Evolutionary conservation across 2,113 vertebrate genomes (phyloP).

Genomic region (Engystomops pustulosus): DNA sequence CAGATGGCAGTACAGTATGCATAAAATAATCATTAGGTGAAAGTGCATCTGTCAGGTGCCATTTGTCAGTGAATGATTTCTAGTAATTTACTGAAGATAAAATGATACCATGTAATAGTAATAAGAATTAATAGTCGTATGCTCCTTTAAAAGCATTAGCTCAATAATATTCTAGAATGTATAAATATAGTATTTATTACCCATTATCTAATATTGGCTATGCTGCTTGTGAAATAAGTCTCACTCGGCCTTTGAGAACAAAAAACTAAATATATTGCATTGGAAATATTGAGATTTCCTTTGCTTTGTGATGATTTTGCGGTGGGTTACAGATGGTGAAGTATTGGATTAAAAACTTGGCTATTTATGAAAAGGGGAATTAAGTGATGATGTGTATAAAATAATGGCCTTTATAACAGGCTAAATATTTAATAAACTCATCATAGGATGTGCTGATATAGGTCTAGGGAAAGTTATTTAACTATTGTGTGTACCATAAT

Average conservation of each 20-base stretch:
- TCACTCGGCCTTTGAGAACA: neutral
- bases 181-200: neutral
- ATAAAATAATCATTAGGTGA: slow-evolving; percentile 9
- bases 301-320: neutral
- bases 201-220: neutral
- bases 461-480: slow-evolving; percentile 1
- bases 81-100: neutral
- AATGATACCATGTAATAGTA: neutral
- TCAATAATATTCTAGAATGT: neutral
- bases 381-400: slow-evolving; percentile 14
- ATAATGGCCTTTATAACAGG: neutral
- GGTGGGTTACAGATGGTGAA: neutral
- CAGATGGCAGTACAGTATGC: slow-evolving; percentile 19
- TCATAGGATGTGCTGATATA: slow-evolving; percentile 2
- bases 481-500: neutral
- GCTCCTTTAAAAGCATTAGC: neutral
- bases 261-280: neutral
- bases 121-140: neutral
- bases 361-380: neutral
- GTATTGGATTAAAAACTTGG: neutral
- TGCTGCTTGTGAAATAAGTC: neutral
- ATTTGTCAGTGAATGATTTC: slow-evolving; percentile 9
- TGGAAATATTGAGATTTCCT: neutral
- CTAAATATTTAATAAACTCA: slow-evolving; percentile 41
- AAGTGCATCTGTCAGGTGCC: slow-evolving; percentile 12